A percentile compares a stretch with the other conserved stretches of the same genome.
Evolutionary conservation across 2,113 vertebrate genomes (phyloP).

Genomic region (Apteryx owenii): DNA sequence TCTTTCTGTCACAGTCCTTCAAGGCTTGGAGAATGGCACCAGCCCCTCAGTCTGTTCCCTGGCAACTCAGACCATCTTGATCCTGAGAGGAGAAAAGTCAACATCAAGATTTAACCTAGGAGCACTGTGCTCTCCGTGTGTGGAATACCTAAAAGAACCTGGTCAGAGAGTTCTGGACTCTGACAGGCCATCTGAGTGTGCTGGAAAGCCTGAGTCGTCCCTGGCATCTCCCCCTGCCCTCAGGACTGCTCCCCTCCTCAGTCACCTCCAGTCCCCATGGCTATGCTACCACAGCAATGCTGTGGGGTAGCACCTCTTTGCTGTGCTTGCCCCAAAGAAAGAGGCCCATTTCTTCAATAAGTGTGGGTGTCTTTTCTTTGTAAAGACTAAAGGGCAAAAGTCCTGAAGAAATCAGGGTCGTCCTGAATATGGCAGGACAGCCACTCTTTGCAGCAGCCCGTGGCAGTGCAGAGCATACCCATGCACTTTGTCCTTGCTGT

Average conservation of each 20-base stretch:
- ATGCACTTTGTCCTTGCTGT: fast-evolving
- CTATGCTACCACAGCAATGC: no score
- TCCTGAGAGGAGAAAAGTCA: fast-evolving
- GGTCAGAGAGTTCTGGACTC: neutral
- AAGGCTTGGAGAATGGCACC: neutral
- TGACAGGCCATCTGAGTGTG: no score
- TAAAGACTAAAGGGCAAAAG: neutral
- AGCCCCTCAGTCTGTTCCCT: neutral
- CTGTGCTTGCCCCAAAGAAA: no score
- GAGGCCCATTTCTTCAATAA: no score
- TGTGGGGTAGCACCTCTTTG: fast-evolving
- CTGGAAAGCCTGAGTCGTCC: no score
- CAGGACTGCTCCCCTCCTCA: no score
- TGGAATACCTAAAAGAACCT: no score
- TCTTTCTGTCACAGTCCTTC: neutral
- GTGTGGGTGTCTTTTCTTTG: neutral
- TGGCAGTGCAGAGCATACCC: neutral
- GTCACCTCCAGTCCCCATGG: no score
- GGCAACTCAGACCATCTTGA: fast-evolving
- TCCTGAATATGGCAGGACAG: neutral
- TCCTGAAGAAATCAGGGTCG: neutral
- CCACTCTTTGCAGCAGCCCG: no score
- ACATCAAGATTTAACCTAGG: fast-evolving
- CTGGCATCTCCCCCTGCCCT: neutral
- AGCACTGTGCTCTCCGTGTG: fast-evolving